Evolutionary conservation across 2,797 vertebrate species (phyloP).

Genomic region (Diplodus sargus): DNA sequence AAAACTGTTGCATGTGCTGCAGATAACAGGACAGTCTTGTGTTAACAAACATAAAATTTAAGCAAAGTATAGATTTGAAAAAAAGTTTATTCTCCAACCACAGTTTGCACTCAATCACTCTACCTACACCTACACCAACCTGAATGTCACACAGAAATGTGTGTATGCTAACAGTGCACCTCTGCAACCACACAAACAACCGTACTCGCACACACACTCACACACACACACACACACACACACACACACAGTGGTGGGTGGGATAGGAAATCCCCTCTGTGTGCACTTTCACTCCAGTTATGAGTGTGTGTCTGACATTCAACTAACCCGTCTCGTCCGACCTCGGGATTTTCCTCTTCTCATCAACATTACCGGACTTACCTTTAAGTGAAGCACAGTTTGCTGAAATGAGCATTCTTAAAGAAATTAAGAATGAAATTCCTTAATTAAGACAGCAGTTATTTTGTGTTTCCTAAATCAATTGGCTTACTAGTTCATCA

Average conservation of each 20-base stretch:
- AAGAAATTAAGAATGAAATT: no score
- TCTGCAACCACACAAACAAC: conserved; percentile 12
- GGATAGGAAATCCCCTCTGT: conserved; percentile 16
- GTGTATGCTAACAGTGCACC: neutral
- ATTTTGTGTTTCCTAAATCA: no score
- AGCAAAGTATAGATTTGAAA: neutral
- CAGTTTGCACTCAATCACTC: neutral
- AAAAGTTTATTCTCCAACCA: conserved; percentile 3
- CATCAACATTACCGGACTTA: neutral
- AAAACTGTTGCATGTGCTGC: neutral
- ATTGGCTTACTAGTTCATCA: no score
- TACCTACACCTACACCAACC: neutral
- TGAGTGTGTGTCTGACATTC: conserved; percentile 23
- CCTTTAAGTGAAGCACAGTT: neutral
- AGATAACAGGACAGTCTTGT: neutral
- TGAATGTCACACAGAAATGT: neutral
- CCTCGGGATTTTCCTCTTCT: neutral
- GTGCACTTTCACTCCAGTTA: neutral
- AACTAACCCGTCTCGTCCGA: neutral
- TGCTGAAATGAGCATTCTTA: neutral
- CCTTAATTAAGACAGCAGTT: neutral
- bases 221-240: neutral
- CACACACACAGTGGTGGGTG: neutral
- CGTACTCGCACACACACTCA: neutral
- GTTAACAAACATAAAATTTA: neutral